Percentiles rank a stretch among this genome's conserved stretches.
phyloP scores from a whole-genome alignment of 2,888 invertebrate genomes.

The Drosophila colorata region DNA sequence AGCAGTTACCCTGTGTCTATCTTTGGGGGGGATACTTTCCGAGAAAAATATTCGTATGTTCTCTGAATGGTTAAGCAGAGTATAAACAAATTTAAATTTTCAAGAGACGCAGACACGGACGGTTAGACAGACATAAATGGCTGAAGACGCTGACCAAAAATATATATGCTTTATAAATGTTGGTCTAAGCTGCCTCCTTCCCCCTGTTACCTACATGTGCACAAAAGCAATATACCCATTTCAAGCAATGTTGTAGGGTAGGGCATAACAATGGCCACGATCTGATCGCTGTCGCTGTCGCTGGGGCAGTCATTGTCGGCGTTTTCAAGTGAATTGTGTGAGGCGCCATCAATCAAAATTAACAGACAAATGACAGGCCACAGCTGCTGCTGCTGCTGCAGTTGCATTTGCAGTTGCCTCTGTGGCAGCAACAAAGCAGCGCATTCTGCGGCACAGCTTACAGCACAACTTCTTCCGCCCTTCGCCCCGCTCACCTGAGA shows the following conservation, averaged over 20 bases:
- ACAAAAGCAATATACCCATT: neutral
- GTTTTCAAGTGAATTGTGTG: slow-evolving; percentile 62
- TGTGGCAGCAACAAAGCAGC: slow-evolving; percentile 4
- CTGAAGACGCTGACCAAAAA: too few relatives aligned
- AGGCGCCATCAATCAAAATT: slow-evolving; percentile 75
- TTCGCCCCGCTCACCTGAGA: slow-evolving; percentile 79
- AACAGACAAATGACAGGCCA: slow-evolving; percentile 59
- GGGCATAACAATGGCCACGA: slow-evolving; percentile 20
- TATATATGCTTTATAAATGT: too few relatives aligned
- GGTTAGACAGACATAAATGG: too few relatives aligned
- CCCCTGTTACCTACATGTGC: too few relatives aligned
- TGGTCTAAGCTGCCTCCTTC: too few relatives aligned
- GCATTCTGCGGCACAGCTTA: slow-evolving; percentile 25
- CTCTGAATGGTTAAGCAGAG: too few relatives aligned
- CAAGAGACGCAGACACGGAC: too few relatives aligned
- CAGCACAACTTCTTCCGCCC: neutral
- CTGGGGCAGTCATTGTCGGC: slow-evolving; percentile 41
- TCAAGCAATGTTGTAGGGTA: neutral
- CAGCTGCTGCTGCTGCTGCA: slow-evolving; percentile 5
- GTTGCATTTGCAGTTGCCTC: slow-evolving; percentile 1
- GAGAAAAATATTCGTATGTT: too few relatives aligned
- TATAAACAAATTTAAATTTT: too few relatives aligned
- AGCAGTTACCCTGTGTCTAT: neutral
- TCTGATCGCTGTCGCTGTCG: slow-evolving; percentile 9
- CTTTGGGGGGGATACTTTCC: too few relatives aligned